A percentile compares a stretch with the other conserved stretches of the same genome.
Conservation (phyloP, 2,113 vertebrate genomes). For the Paramisgurnus dabryanus region DNA sequence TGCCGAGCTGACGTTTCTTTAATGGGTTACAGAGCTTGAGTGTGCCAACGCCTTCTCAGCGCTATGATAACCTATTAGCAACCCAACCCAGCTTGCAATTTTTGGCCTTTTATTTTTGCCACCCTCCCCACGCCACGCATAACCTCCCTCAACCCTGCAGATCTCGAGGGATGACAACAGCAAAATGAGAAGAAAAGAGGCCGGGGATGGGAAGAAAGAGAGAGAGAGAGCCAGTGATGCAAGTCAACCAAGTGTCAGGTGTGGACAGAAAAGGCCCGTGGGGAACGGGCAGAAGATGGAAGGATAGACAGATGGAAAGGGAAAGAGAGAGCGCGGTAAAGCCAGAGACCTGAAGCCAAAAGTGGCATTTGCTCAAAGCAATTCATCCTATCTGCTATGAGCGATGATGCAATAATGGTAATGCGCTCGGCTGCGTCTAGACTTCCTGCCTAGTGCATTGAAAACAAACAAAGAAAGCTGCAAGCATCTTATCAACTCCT, state of each 20-base stretch:
- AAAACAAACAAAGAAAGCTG: slow-evolving; percentile 1
- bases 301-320: slow-evolving; percentile 21
- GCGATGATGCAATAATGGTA: slow-evolving; percentile 38
- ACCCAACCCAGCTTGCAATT: slow-evolving; percentile 76
- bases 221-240: slow-evolving; percentile 25
- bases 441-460: not conserved
- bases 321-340: not conserved
- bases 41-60: slow-evolving; percentile 68
- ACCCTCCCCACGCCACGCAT: slow-evolving; percentile 24
- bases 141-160: slow-evolving; percentile 27
- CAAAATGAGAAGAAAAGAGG: slow-evolving; percentile 33
- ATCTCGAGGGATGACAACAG: slow-evolving; percentile 41
- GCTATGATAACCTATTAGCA: slow-evolving; percentile 79
- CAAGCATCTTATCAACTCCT: not conserved
- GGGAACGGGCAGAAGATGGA: slow-evolving; percentile 15
- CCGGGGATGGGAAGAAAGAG: not conserved
- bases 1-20: slow-evolving; percentile 77
- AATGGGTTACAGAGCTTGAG: slow-evolving; percentile 76
- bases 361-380: slow-evolving; percentile 20
- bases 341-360: not conserved
- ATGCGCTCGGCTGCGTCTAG: not conserved
- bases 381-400: slow-evolving; percentile 29
- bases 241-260: slow-evolving; percentile 9
- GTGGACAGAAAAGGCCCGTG: slow-evolving; percentile 19
- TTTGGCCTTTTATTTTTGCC: slow-evolving; percentile 15